These are phyloP conservation scores for Sphaerophoria taeniata DNA, from an alignment of 2,888 invertebrate genomes.

Conservation along the genomic window DNA sequence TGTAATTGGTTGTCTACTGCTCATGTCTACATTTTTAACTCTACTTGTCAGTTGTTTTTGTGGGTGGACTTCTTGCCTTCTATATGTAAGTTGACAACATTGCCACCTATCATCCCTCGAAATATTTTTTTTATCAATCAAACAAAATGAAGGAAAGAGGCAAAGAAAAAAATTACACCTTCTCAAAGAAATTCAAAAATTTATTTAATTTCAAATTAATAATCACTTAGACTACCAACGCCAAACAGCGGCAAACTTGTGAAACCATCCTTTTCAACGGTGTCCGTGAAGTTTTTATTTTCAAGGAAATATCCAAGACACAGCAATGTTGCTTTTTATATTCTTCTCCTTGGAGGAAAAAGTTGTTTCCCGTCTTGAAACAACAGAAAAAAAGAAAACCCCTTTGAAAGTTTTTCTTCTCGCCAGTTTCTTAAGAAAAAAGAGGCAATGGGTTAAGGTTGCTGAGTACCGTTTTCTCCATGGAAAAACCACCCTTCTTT, in stretches of 20 bases:
- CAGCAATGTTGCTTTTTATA: constrained; percentile 59
- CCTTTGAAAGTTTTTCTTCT: constrained; percentile 58
- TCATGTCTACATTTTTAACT: constrained; percentile 70
- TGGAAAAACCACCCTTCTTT: constrained; percentile 35
- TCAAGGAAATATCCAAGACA: constrained; percentile 70
- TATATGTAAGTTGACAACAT: neutral
- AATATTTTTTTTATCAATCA: neutral
- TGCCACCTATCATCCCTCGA: constrained; percentile 7
- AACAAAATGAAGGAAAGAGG: constrained; percentile 66
- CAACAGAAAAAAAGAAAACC: constrained; percentile 23
- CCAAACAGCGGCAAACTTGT: constrained; percentile 59
- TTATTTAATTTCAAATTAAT: constrained; percentile 14
- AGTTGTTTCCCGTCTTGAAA: constrained; percentile 22
- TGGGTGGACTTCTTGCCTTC: constrained; percentile 17
- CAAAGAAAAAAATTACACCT: neutral
- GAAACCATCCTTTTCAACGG: constrained; percentile 40
- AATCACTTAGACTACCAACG: constrained; percentile 41
- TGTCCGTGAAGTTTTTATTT: constrained; percentile 27
- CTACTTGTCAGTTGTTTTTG: constrained; percentile 12
- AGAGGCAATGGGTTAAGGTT: constrained; percentile 47
- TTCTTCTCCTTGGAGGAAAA: constrained; percentile 36
- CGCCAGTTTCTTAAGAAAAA: neutral
- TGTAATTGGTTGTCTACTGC: constrained; percentile 82
- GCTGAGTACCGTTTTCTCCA: neutral
- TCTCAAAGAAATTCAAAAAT: neutral